A percentile compares a stretch with the other conserved stretches of the same genome.
Evolutionary conservation across 1,140 invertebrate genomes (phyloP).

Genomic region (Drosophila bifasciata): DNA sequence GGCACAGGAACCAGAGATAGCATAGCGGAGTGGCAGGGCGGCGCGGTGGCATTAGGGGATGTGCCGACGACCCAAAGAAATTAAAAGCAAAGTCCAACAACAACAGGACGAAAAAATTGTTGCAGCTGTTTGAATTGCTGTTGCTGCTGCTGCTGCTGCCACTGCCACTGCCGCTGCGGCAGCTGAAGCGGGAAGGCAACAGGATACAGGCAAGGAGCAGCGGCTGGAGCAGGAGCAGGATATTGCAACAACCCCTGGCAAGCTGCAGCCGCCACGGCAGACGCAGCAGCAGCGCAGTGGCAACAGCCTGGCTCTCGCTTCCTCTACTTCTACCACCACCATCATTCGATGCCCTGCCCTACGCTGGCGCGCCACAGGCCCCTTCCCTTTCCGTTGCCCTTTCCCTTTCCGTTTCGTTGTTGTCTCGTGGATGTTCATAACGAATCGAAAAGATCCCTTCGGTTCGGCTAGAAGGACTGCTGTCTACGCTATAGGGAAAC

Average conservation of each 20-base stretch:
- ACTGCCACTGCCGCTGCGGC: constrained; percentile 31
- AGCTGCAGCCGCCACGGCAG: constrained; percentile 50
- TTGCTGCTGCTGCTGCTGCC: constrained; percentile 46
- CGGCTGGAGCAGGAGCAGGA: constrained; percentile 41
- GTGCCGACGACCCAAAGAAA: constrained; percentile 54
- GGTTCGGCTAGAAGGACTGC: constrained; percentile 1
- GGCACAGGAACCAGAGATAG: constrained; percentile 59
- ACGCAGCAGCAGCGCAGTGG: too few species aligned
- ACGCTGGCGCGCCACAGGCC: constrained; percentile 1
- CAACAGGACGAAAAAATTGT: constrained; percentile 64
- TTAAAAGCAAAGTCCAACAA: constrained; percentile 43
- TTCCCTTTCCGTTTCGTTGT: constrained; percentile 38
- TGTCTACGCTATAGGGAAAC: constrained; percentile 7
- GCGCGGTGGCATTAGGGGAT: constrained; percentile 68
- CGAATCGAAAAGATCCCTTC: not conserved
- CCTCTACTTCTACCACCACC: constrained; percentile 23
- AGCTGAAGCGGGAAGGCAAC: constrained; percentile 80
- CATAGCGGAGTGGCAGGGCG: too few species aligned
- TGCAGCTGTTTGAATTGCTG: constrained; percentile 77
- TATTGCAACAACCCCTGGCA: constrained; percentile 75
- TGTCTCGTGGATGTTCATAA: constrained; percentile 56
- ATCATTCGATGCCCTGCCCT: constrained; percentile 9
- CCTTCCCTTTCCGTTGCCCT: constrained; percentile 43
- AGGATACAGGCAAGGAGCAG: constrained; percentile 53
- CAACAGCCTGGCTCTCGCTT: constrained; percentile 44